phyloP scores from a whole-genome alignment of 2,113 vertebrate genomes.

The Lepus europaeus region DNA sequence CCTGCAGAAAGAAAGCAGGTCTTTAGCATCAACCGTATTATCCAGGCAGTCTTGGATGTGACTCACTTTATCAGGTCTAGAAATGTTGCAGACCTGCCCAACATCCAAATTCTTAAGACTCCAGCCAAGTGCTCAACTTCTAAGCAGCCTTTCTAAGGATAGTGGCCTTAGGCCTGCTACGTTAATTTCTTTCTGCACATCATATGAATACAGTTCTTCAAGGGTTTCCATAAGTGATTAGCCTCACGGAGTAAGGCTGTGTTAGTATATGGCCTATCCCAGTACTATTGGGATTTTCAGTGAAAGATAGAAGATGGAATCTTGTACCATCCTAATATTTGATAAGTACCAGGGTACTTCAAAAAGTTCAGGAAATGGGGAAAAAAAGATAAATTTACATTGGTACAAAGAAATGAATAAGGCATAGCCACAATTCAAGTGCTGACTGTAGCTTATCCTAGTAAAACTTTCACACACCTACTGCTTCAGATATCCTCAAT shows the following conservation, averaged over 20 bases:
- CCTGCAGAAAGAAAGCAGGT: not conserved
- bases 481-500: not conserved
- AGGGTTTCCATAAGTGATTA: not conserved
- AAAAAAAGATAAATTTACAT: too few species aligned
- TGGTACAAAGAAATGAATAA: not conserved
- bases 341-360: not conserved
- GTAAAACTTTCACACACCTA: not conserved
- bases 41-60: not conserved
- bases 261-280: not conserved
- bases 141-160: not conserved
- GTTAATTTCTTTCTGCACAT: not conserved
- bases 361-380: too few species aligned
- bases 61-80: not conserved
- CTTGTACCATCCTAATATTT: not conserved
- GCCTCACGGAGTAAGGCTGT: not conserved
- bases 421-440: not conserved
- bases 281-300: not conserved
- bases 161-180: not conserved
- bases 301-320: not conserved
- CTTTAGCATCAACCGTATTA: not conserved
- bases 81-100: not conserved
- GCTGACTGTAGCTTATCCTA: not conserved
- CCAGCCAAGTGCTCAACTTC: not conserved
- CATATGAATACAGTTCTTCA: not conserved
- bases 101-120: not conserved